Evolutionary conservation across 2,797 vertebrate genomes (phyloP).

Genomic region (Typhlichthys eigenmanni): DNA sequence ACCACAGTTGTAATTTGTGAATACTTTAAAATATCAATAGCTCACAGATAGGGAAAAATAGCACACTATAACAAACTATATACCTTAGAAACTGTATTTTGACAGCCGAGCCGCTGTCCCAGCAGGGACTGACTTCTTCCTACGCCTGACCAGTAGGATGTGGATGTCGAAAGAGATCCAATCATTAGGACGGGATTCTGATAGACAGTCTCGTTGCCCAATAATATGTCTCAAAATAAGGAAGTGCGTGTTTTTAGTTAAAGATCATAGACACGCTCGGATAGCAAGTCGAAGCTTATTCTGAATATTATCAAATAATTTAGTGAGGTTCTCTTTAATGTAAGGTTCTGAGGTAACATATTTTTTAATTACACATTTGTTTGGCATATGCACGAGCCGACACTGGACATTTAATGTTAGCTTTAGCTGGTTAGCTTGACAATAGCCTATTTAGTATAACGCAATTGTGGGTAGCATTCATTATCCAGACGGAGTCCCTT

Average conservation of each 20-base stretch:
- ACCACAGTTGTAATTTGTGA: too few species aligned
- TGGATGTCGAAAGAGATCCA: constrained; percentile 7
- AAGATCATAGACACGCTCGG: constrained; percentile 42
- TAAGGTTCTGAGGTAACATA: constrained; percentile 25
- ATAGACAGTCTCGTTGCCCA: constrained; percentile 36
- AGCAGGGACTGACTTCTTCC: constrained; percentile 37
- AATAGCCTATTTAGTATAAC: too few species aligned
- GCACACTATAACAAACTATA: constrained; percentile 33
- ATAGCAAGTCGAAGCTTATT: constrained; percentile 37
- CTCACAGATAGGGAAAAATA: neutral
- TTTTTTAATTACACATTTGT: neutral
- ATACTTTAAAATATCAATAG: neutral
- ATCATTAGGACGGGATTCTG: constrained; percentile 30
- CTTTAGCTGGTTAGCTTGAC: constrained; percentile 1
- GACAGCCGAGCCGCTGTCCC: constrained; percentile 20
- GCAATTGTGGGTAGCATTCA: too few species aligned
- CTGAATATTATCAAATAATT: neutral
- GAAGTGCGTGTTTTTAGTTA: constrained; percentile 11
- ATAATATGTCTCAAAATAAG: constrained; percentile 47
- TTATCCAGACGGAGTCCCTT: too few species aligned
- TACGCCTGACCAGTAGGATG: constrained; percentile 47
- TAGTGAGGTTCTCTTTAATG: constrained; percentile 24
- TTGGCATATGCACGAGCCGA: neutral
- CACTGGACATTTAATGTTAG: neutral
- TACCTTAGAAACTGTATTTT: constrained; percentile 42